phyloP scores from a whole-genome alignment of 37 sponge, comb jelly and placozoan species.

The Haliclona indistincta region DNA sequence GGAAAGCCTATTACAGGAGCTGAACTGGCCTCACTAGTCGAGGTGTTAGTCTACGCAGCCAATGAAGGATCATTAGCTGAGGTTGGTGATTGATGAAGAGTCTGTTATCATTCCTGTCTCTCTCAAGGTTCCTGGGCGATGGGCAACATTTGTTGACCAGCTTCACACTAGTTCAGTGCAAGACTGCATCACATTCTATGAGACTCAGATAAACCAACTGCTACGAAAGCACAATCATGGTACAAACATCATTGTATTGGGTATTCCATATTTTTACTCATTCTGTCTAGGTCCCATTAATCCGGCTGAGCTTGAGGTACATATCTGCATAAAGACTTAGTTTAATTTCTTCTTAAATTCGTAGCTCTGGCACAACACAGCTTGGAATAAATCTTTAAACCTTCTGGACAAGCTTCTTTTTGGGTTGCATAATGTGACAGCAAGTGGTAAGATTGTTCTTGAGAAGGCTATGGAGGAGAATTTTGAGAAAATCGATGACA shows the following conservation, averaged over 20 bases:
- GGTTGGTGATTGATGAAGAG: background rate
- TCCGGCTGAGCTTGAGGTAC: constrained; percentile 55
- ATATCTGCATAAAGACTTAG: background rate
- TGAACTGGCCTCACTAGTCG: constrained; percentile 83
- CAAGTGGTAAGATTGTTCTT: constrained; percentile 28
- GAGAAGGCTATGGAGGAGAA: constrained; percentile 39
- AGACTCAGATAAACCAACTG: constrained; percentile 65
- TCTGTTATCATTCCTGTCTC: constrained; percentile 1
- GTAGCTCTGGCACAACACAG: constrained; percentile 64
- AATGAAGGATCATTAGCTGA: constrained; percentile 89
- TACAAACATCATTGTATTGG: constrained; percentile 26
- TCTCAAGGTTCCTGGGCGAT: constrained; percentile 68
- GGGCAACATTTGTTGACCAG: constrained; percentile 72
- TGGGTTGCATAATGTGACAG: constrained; percentile 61
- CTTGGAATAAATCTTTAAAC: constrained; percentile 27
- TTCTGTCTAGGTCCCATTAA: constrained; percentile 67
- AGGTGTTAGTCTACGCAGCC: constrained; percentile 85
- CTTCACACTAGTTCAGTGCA: constrained; percentile 62
- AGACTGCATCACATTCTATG: constrained; percentile 82
- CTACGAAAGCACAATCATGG: constrained; percentile 39
- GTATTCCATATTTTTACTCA: background rate
- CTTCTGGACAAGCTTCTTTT: constrained; percentile 78
- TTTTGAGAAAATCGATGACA: constrained; percentile 53
- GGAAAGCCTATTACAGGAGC: constrained; percentile 80
- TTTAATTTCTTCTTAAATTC: background rate